These are phyloP conservation scores for Bactericera cockerelli DNA, from an alignment of 1,140 invertebrate species.

Conservation along the genomic window DNA sequence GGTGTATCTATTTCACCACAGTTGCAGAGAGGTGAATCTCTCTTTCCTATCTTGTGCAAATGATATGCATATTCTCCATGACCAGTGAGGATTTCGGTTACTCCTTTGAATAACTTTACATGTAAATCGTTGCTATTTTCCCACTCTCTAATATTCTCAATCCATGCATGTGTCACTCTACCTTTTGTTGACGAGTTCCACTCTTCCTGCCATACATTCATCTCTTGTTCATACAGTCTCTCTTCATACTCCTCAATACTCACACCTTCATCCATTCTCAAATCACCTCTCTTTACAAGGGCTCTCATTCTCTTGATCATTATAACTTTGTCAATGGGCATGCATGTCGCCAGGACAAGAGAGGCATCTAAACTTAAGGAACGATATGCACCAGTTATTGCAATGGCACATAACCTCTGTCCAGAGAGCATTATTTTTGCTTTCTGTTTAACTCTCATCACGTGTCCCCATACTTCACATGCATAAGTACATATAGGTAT, in stretches of 20 bases:
- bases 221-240: background rate
- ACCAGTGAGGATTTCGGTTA: background rate
- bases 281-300: background rate
- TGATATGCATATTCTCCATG: slow-evolving; percentile 7
- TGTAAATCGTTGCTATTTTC: background rate
- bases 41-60: slow-evolving; percentile 11
- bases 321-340: slow-evolving; percentile 5
- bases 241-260: background rate
- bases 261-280: too few relatives aligned
- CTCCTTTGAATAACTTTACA: background rate
- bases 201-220: background rate
- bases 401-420: slow-evolving; percentile 1
- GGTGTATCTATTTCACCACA: slow-evolving; percentile 5
- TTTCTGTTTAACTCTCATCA: background rate
- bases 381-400: background rate
- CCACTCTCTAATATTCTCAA: background rate
- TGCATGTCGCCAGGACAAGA: background rate
- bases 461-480: slow-evolving; percentile 1
- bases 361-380: background rate
- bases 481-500: background rate
- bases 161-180: background rate
- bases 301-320: background rate
- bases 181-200: background rate
- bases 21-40: background rate
- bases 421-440: background rate